phyloP scores from a whole-genome alignment of 2,888 invertebrate genomes.

The Nasonia oneida region DNA sequence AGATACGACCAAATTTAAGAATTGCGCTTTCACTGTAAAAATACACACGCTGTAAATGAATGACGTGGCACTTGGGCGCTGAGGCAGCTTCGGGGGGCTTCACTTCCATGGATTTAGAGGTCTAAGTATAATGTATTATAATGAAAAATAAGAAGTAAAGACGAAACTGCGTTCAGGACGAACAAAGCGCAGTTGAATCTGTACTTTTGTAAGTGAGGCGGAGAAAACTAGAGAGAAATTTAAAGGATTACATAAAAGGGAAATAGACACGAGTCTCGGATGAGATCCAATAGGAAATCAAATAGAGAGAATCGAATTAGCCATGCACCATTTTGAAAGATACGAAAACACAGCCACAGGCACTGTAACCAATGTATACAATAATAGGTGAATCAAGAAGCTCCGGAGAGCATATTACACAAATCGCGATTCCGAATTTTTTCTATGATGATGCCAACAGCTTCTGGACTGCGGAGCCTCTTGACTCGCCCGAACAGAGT shows the following conservation, averaged over 20 bases:
- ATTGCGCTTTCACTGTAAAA: conserved; percentile 50
- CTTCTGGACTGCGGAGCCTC: conserved; percentile 24
- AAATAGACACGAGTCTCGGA: not conserved
- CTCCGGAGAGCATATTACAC: conserved; percentile 5
- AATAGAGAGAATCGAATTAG: conserved; percentile 52
- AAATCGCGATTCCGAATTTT: conserved; percentile 36
- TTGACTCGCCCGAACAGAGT: conserved; percentile 28
- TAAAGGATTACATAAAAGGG: conserved; percentile 7
- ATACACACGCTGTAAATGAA: conserved; percentile 17
- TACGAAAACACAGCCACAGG: not conserved
- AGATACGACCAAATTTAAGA: not conserved
- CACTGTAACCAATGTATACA: not conserved
- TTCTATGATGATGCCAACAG: conserved; percentile 3
- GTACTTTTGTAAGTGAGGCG: conserved; percentile 72
- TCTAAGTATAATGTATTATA: conserved; percentile 60
- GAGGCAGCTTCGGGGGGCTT: conserved; percentile 38
- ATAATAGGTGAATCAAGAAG: conserved; percentile 35
- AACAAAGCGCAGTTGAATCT: conserved; percentile 75
- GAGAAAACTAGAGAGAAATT: conserved; percentile 45
- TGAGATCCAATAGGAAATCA: conserved; percentile 26
- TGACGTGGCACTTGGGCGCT: conserved; percentile 49
- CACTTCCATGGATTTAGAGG: conserved; percentile 57
- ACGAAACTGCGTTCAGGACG: conserved; percentile 62
- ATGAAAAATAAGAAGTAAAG: conserved; percentile 38
- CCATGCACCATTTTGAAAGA: conserved; percentile 13